A percentile compares a stretch with the other conserved stretches of the same genome.
Evolutionary conservation across 2,888 invertebrate genomes (phyloP).

Genomic region (Mechanitis mazaeus): DNA sequence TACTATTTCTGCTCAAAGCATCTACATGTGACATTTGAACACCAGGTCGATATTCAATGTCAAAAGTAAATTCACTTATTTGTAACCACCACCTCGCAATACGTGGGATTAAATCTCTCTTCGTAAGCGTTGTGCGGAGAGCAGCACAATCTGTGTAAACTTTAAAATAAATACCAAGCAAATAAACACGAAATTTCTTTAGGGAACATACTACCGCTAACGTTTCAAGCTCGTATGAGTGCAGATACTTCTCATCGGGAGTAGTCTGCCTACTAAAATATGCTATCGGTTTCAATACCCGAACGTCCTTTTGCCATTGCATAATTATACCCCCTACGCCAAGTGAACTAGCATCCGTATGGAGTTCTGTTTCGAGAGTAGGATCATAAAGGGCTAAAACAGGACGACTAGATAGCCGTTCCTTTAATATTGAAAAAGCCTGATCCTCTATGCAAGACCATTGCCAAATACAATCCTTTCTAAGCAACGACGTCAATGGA

Average conservation of each 20-base stretch:
- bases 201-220: conserved; percentile 34
- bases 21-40: conserved; percentile 39
- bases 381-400: conserved; percentile 39
- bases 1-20: conserved; percentile 29
- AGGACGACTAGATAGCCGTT: conserved; percentile 17
- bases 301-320: conserved; percentile 1
- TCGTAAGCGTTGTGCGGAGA: conserved; percentile 33
- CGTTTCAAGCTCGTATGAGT: conserved; percentile 33
- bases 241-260: conserved; percentile 26
- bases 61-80: conserved; percentile 37
- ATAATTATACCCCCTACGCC: conserved; percentile 34
- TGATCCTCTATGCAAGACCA: neutral
- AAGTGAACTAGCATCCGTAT: conserved; percentile 37
- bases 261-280: conserved; percentile 33
- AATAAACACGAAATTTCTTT: conserved; percentile 34
- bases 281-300: conserved; percentile 28
- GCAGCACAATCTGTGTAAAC: conserved; percentile 38
- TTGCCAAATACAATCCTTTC: no score
- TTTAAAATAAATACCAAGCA: conserved; percentile 32
- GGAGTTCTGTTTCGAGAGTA: conserved; percentile 34
- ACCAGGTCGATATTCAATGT: conserved; percentile 38
- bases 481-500: no score
- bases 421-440: conserved; percentile 12
- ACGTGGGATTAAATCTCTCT: conserved; percentile 34
- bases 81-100: conserved; percentile 41